Conservation (phyloP, 2,797 vertebrate genomes). For the Thripadectes ignobilis region DNA sequence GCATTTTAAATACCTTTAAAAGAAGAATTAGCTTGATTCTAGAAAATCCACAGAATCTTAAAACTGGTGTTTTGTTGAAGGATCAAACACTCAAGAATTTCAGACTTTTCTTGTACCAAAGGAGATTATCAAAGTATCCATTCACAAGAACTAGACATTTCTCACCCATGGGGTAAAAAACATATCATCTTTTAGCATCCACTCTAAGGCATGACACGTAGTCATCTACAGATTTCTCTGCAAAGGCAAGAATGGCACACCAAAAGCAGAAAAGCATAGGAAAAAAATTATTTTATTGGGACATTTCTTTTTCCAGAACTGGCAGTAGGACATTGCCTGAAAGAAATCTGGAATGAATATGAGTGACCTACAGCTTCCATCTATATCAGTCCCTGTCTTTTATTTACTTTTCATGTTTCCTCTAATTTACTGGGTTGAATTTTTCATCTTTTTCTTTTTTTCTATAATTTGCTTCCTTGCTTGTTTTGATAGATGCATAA, state of each 20-base stretch:
- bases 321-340: neutral
- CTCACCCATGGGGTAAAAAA: neutral
- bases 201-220: neutral
- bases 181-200: neutral
- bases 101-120: neutral
- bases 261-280: neutral
- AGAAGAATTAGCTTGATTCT: neutral
- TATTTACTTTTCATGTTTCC: neutral
- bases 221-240: neutral
- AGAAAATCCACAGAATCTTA: neutral
- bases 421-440: neutral
- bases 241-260: neutral
- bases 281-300: fast-evolving
- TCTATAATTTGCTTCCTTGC: neutral
- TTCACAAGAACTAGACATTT: neutral
- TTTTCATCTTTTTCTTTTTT: neutral
- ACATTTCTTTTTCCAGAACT: neutral
- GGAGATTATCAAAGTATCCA: neutral
- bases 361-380: neutral
- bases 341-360: neutral
- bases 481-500: neutral
- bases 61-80: neutral
- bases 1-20: neutral
- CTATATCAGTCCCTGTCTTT: neutral
- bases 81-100: neutral